Evolutionary conservation across 1,140 invertebrate species (phyloP).

Genomic region (Holcopasites calliopsidis): DNA sequence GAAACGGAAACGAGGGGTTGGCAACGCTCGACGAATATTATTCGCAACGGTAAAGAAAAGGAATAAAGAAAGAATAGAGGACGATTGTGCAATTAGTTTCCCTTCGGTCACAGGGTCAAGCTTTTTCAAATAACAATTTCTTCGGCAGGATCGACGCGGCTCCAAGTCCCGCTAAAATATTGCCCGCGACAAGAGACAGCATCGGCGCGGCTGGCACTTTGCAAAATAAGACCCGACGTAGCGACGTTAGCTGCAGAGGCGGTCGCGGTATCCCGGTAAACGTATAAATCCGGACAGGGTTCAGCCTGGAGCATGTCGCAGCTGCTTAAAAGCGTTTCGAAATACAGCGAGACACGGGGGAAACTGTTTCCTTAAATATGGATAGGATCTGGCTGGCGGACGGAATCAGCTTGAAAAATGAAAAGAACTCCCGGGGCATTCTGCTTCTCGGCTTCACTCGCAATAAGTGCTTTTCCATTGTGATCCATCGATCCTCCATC

Average conservation of each 20-base stretch:
- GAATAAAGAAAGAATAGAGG: no score
- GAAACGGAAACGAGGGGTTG: no score
- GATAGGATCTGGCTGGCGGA: background rate
- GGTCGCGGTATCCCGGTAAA: background rate
- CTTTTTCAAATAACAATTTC: no score
- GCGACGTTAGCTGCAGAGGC: no score
- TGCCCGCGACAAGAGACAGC: background rate
- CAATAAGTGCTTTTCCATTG: conserved; percentile 34
- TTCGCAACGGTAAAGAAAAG: no score
- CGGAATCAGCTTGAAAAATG: background rate
- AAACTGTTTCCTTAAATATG: conserved; percentile 16
- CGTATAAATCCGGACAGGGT: conserved; percentile 13
- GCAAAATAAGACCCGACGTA: background rate
- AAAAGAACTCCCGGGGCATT: background rate
- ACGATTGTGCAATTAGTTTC: no score
- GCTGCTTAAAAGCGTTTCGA: background rate
- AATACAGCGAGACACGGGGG: background rate
- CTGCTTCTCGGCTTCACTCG: background rate
- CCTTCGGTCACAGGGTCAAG: no score
- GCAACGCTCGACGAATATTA: no score
- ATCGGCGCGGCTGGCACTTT: background rate
- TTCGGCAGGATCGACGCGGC: no score
- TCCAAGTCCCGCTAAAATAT: background rate
- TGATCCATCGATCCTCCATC: background rate
- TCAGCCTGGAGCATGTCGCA: background rate